Percentiles rank a stretch among this genome's conserved stretches.
Conservation (phyloP, 2,888 invertebrate species). For the Stegana nigrithorax region DNA sequence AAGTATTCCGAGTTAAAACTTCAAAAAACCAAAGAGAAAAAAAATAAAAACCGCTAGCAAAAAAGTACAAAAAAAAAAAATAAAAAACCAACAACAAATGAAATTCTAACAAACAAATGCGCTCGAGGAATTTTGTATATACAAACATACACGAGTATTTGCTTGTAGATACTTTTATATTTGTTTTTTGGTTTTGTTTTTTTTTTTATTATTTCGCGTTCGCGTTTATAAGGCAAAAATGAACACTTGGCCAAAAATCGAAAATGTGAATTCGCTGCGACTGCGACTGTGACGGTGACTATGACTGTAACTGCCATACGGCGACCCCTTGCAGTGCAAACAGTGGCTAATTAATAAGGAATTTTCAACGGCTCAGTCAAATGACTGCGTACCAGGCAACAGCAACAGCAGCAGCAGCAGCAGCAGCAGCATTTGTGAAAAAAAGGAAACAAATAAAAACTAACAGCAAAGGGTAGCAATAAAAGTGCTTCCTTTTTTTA, state of each 20-base stretch:
- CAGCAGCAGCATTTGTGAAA: no score
- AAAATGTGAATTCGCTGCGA: slow-evolving; percentile 3
- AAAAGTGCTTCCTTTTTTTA: not conserved
- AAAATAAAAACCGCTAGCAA: not conserved
- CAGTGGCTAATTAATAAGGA: slow-evolving; percentile 21
- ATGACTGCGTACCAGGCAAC: no score
- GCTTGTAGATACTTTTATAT: no score
- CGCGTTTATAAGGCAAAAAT: not conserved
- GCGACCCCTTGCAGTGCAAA: slow-evolving; percentile 12
- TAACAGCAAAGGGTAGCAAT: not conserved
- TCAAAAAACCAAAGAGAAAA: not conserved
- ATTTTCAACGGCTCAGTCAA: slow-evolving; percentile 13
- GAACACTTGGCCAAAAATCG: not conserved
- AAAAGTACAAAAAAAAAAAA: not conserved
- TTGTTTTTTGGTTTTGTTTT: not conserved
- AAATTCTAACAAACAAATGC: slow-evolving; percentile 3
- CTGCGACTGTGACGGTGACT: no score
- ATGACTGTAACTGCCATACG: no score
- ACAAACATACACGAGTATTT: no score
- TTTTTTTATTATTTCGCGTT: not conserved
- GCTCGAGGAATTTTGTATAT: slow-evolving; percentile 10
- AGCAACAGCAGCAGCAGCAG: no score
- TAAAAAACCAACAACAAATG: not conserved
- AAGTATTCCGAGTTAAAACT: not conserved
- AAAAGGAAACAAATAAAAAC: no score